phyloP scores from a whole-genome alignment of 2,797 vertebrate species.

The Phrynocephalus vlangalii region DNA sequence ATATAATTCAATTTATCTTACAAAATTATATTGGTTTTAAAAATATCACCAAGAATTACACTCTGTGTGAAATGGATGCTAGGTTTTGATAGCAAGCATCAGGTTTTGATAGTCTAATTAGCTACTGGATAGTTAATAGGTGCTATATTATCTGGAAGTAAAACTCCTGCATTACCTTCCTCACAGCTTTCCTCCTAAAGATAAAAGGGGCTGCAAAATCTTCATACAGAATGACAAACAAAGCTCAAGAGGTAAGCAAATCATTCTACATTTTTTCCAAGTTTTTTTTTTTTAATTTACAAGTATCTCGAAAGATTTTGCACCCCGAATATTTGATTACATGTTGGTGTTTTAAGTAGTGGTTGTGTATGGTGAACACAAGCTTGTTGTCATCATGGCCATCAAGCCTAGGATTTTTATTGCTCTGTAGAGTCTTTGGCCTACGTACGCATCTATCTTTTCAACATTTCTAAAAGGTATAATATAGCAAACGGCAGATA shows the following conservation, averaged over 20 bases:
- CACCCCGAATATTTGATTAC: background rate
- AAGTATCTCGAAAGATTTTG: background rate
- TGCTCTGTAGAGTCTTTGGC: background rate
- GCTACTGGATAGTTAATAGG: background rate
- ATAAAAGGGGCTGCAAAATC: constrained; percentile 23
- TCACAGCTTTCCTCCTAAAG: constrained; percentile 11
- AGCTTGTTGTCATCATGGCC: background rate
- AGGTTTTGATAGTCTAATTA: background rate
- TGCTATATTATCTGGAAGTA: background rate
- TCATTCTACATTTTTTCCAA: constrained; percentile 16
- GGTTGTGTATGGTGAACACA: too few species aligned
- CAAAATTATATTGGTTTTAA: background rate
- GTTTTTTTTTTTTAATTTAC: background rate
- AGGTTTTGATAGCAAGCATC: background rate
- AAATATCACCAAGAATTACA: background rate
- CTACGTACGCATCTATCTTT: background rate
- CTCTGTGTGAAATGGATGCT: background rate
- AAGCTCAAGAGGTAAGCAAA: constrained; percentile 82
- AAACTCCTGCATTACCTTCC: constrained; percentile 8
- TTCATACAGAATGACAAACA: constrained; percentile 80
- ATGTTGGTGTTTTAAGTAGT: background rate
- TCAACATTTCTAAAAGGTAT: background rate
- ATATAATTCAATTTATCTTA: background rate
- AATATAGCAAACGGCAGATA: background rate
- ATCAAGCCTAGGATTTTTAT: background rate